Base-by-base conservation (phyloP, 2,113 vertebrate species). In the Melospiza melodia region DNA sequence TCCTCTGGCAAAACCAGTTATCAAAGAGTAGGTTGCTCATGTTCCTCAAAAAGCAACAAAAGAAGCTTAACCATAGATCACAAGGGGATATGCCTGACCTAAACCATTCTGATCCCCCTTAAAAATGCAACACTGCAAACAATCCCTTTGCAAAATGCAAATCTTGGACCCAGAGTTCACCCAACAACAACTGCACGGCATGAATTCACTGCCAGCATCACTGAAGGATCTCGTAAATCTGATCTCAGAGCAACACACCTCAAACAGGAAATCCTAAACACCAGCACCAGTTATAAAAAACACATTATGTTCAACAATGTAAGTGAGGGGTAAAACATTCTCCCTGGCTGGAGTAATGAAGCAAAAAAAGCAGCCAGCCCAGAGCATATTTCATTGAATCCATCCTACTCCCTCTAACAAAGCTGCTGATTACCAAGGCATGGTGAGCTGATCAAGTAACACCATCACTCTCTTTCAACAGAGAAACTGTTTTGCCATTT, bases 381-480 rank as follows among this genome's bases (percentile, higher is more conserved):
- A 96, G 62, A 91, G 62, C n/a, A 44, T 35, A 69, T 67, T 61
- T 82, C 71, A 81, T 91, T 91, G 92, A 74, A 55, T 44, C 44
- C 77, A 90, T 59, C 39, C 55, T 48, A 44, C 75, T 89, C 69
- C 83, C 93, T 19, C 41, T 87, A 84, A 67, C 12, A 33, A 66
- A 88, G 57, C 9, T 61, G 80, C 82, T 94, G 86, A 82, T 93
- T 86, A 96, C 46, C 82, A 33, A 46, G 73, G 74, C 85, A 86
- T 25, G 57, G 66, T 61, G 59, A 97, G 80, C 71, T 62, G 35
- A 91, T 92, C 94, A 92, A 96, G 91, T 79, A 96, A 94, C 89
- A 89, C 11, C 27, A 79, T 59, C 87, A 80, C 94, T 43, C 87
- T 72, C 96, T 98, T 96, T 95, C 95, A 97, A 95, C 61, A 91